A percentile compares a stretch with the other conserved stretches of the same genome.
Evolutionary conservation across 30 jellyfish, hydroid and myxozoan genomes (phyloP).

Genomic region (Turritopsis rubra): DNA sequence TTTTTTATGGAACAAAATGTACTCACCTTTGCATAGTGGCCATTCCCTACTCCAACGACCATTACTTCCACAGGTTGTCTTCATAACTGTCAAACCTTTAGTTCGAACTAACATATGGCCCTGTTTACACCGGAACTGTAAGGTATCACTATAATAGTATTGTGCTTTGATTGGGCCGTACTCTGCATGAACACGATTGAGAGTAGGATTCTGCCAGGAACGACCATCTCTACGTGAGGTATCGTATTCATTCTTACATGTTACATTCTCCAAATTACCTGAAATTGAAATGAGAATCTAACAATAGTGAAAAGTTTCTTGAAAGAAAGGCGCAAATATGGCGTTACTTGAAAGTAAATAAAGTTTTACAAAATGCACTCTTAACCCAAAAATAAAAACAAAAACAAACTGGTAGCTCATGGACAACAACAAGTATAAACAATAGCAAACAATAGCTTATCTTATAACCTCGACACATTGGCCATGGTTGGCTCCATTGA

Average conservation of each 20-base stretch:
- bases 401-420: neutral
- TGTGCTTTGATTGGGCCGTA: neutral
- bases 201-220: conserved; percentile 5
- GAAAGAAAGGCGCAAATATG: no score
- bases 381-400: neutral
- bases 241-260: conserved; percentile 1
- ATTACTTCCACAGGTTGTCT: neutral
- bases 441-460: neutral
- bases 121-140: neutral
- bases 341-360: no score
- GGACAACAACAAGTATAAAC: neutral
- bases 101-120: neutral
- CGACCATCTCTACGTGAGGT: neutral
- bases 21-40: conserved; percentile 3
- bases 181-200: neutral
- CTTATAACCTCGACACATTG: conserved; percentile 5
- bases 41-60: neutral
- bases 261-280: conserved; percentile 3
- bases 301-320: neutral
- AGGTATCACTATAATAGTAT: neutral
- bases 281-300: neutral
- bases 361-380: no score
- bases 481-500: conserved; percentile 3
- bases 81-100: neutral
- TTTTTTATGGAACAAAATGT: no score